Base-by-base conservation (phyloP, 2,888 invertebrate genomes). In the Hesperia comma region DNA sequence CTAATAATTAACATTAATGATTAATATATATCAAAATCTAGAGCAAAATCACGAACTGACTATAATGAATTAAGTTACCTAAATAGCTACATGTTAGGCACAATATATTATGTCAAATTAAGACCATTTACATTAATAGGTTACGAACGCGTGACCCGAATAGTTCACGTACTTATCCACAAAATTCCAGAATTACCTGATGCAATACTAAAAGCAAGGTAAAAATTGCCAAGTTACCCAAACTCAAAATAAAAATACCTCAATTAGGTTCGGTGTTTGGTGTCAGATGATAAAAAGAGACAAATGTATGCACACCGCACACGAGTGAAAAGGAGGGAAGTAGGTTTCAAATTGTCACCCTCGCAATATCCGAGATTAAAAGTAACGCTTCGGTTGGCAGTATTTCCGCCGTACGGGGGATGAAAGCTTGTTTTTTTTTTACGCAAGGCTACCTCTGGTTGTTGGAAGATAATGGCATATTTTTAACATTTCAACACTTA, bases 341-440 rank as follows among this genome's bases (percentile, higher is more conserved):
- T 69, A 74, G 76, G 79, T 83, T 86, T 86, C 80, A 85, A 86
- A 87, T 87, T 85, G 88, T 87, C 86, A 82, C 83, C 84, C 79
- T 80, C 76, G 88, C 91, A 91, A 91, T 91, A 89, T 90, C 84
- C 87, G 80, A 88, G 90, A 91, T 91, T 90, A 91, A 90, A 90
- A 90, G 89, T 84, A 85, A 89, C 90, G 90, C 86, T 78, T 86
- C 82, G 88, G 80, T 86, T 84, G 85, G 85, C 86, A 86, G 80
- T 79, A 84, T 85, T 82, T 75, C 72, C 76, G 83, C 79, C 49
- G 49, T 86, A 79, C 74, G 78, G 79, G 81, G 79, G 76, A 72
- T 73, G 19, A 49, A 49, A 21, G 19, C 63, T 70, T 54, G 41
- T 71, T 68, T 71, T 68, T 55, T 26, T 66, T 67, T 74, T 71